Evolutionary conservation across 2,797 vertebrate species (phyloP).

Genomic region (Gila robusta): DNA sequence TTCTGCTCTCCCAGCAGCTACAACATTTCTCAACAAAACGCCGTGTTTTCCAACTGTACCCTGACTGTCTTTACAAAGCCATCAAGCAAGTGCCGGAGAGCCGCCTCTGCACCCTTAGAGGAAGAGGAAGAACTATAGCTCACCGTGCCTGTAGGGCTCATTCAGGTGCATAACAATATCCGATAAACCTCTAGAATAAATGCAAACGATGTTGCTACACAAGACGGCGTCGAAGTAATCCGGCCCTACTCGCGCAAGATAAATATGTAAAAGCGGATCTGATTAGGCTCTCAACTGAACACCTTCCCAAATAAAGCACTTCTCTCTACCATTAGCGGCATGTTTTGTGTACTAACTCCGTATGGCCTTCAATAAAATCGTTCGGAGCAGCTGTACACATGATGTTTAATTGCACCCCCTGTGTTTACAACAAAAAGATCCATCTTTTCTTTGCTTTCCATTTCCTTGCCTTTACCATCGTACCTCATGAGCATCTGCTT

Average conservation of each 20-base stretch:
- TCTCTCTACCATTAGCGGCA: constrained; percentile 38
- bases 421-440: constrained; percentile 61
- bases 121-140: constrained; percentile 38
- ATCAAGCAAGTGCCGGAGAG: constrained; percentile 43
- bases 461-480: constrained; percentile 29
- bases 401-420: constrained; percentile 64
- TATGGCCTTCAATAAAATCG: constrained; percentile 50
- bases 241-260: not conserved
- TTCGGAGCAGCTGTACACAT: constrained; percentile 47
- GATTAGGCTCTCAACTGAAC: constrained; percentile 29
- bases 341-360: constrained; percentile 32
- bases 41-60: constrained; percentile 48
- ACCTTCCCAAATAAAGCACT: constrained; percentile 17
- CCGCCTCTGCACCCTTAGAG: constrained; percentile 42
- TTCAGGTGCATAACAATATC: constrained; percentile 35
- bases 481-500: constrained; percentile 55
- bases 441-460: constrained; percentile 39
- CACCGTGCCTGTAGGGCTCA: constrained; percentile 31
- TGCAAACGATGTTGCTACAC: constrained; percentile 13
- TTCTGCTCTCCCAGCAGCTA: constrained; percentile 58
- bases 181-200: constrained; percentile 22
- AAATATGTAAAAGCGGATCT: constrained; percentile 36
- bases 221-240: not conserved
- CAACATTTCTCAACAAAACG: constrained; percentile 57
- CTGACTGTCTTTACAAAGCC: constrained; percentile 53